Base-by-base conservation (phyloP, 2,113 vertebrate species). In the Tenebrosternarchus preto region DNA sequence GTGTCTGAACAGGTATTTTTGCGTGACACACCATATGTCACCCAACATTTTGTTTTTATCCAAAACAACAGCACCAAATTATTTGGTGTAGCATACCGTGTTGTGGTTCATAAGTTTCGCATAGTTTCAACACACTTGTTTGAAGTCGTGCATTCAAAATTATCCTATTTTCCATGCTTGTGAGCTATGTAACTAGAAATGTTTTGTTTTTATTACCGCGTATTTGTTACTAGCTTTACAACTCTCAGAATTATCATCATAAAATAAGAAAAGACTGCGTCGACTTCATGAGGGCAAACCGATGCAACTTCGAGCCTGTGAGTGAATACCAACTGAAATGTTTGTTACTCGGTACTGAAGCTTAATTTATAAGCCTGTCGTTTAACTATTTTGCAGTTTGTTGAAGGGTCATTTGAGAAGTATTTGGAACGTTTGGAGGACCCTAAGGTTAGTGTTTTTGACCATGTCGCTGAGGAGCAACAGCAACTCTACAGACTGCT, bases 371-470 rank as follows among this genome's bases (percentile, higher is more conserved):
- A 36, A 31, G 16, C 6, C 57, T 56, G 29, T 73, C 16, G 17
- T 36, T 4, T 79, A 29, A 19, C 24, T 63, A 56, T 71, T 0
- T 72, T 67, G 25, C 93, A 99, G 97, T 96, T 95, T 77, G 97
- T 99, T 69, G 97, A 98, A 91, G 97, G 97, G 5, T 97, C 96
- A 0, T 99, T 98, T 93, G 95, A 96, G 87, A 98, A 98, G 87
- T 98, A 98, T 73, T 90, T 99, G 86, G 93, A 98, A 79, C 94
- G 97, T 9, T 88, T 99, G 74, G 95, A 94, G 85, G 95, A 99
- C 87, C 97, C 98, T 0, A 95, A 96, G 95, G 98, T 79, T 31
- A n/a, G 78, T 74, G 2, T 0, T 5, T 66, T 36, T 5, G 11
- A 43, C 39, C 36, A 36, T 7, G 36, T 7, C 11, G 11, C 11